phyloP scores from a whole-genome alignment of 2,797 vertebrate genomes.

The Acrossocheilus wenchowensis region DNA sequence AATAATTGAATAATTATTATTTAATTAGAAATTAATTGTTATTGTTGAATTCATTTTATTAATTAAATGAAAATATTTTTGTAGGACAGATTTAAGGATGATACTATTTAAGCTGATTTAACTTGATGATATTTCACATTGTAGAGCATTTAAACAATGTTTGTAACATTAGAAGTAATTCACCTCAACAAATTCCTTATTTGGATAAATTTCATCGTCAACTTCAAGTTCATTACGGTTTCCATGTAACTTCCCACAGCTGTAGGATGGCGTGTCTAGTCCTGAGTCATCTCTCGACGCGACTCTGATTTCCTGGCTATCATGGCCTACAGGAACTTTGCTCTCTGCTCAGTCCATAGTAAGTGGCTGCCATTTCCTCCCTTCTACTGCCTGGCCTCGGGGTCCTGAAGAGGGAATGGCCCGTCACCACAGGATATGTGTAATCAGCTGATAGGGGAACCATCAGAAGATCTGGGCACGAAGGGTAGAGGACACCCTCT shows the following conservation, averaged over 20 bases:
- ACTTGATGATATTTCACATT: not conserved
- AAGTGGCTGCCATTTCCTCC: constrained; percentile 41
- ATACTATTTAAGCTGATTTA: not conserved
- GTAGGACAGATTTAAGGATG: not conserved
- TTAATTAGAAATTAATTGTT: too few relatives aligned
- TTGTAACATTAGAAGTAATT: not conserved
- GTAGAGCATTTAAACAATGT: not conserved
- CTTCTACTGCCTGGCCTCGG: constrained; percentile 3
- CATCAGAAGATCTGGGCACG: constrained; percentile 5
- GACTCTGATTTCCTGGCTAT: constrained; percentile 45
- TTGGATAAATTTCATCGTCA: not conserved
- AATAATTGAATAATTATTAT: not conserved
- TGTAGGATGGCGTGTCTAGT: constrained; percentile 12
- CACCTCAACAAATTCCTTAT: not conserved
- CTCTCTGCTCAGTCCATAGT: constrained; percentile 18
- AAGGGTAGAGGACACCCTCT: constrained; percentile 12
- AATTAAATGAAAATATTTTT: not conserved
- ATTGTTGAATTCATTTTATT: not conserved
- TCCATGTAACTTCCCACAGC: constrained; percentile 5
- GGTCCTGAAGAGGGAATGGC: constrained; percentile 13
- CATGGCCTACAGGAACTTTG: constrained; percentile 27
- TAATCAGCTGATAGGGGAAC: constrained; percentile 34
- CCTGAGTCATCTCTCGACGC: constrained; percentile 17
- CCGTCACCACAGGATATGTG: constrained; percentile 47
- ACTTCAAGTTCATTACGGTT: constrained; percentile 1